A percentile compares a stretch with the other conserved stretches of the same genome.
These are phyloP conservation scores for Eurytoma californica DNA, from an alignment of 2,888 invertebrate genomes.

Conservation along the genomic window DNA sequence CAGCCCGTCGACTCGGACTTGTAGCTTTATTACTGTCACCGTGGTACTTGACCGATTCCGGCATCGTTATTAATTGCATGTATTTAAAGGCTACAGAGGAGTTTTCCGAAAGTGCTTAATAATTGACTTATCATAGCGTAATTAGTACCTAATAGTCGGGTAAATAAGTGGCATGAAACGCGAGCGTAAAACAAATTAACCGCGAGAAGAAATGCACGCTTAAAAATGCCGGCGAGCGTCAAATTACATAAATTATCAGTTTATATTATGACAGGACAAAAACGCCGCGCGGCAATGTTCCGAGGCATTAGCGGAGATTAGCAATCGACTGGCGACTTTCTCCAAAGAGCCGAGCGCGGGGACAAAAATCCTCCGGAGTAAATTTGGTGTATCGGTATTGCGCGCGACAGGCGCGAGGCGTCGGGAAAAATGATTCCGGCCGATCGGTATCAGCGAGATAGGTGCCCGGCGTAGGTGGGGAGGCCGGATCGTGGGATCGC, in stretches of 20 bases:
- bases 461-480: no score
- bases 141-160: no score
- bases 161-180: no score
- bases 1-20: no score
- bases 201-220: no score
- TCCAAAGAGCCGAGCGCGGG: not conserved
- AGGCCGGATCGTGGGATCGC: slow-evolving; percentile 63
- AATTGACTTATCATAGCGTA: no score
- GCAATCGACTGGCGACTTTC: not conserved
- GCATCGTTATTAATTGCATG: not conserved
- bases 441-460: slow-evolving; percentile 28
- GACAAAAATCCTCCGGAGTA: not conserved
- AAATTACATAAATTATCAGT: not conserved
- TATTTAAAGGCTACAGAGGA: not conserved
- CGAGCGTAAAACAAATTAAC: no score
- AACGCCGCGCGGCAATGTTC: not conserved
- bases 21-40: not conserved
- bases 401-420: not conserved
- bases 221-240: no score
- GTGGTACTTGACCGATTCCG: not conserved
- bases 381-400: not conserved
- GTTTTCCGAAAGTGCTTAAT: not conserved
- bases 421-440: not conserved
- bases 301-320: no score
- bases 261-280: slow-evolving; percentile 21